A percentile compares a stretch with the other conserved stretches of the same genome.
phyloP scores from a whole-genome alignment of 2,797 vertebrate genomes.

The Otolemur crassicaudatus region DNA sequence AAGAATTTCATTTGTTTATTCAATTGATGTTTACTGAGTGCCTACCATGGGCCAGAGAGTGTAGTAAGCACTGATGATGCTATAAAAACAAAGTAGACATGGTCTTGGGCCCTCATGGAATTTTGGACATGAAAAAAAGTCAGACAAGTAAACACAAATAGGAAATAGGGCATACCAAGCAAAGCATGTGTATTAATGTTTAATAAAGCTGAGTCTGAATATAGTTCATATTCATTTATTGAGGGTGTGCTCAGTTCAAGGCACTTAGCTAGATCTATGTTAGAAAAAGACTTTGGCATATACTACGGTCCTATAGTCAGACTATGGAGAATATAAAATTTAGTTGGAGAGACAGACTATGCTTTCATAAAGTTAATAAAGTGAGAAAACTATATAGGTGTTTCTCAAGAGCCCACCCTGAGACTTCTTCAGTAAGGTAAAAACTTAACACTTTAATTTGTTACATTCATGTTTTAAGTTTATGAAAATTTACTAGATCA shows the following conservation, averaged over 20 bases:
- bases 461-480: not conserved
- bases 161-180: not conserved
- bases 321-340: not conserved
- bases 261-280: not conserved
- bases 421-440: slow-evolving; percentile 12
- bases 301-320: not conserved
- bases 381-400: not conserved
- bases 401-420: not conserved
- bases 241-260: not conserved
- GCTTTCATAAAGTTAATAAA: not conserved
- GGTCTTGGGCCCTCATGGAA: not conserved
- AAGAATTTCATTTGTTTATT: slow-evolving; percentile 16
- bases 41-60: not conserved
- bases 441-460: not conserved
- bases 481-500: not conserved
- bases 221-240: slow-evolving; percentile 9
- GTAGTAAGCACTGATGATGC: not conserved
- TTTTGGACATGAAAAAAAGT: not conserved
- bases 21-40: not conserved
- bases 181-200: not conserved
- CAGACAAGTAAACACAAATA: not conserved
- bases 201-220: slow-evolving; percentile 44
- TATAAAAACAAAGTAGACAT: not conserved
- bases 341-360: not conserved
- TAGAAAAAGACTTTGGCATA: not conserved